A percentile compares a stretch with the other conserved stretches of the same genome.
Evolutionary conservation across 2,113 vertebrate genomes (phyloP).

Genomic region (Melanostigma gelatinosum): DNA sequence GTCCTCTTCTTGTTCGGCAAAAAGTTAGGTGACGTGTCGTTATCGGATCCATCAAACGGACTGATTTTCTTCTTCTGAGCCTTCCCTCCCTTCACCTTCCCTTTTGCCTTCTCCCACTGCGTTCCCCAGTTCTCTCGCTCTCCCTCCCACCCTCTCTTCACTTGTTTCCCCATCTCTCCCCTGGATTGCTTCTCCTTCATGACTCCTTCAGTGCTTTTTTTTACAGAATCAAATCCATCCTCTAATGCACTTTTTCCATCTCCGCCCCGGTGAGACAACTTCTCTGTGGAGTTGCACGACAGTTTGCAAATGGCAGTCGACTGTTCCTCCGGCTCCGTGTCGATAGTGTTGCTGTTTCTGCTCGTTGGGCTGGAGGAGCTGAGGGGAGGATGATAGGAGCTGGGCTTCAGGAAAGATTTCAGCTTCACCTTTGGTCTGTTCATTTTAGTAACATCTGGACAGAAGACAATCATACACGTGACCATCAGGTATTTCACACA

Average conservation of each 20-base stretch:
- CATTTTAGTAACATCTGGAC: not conserved
- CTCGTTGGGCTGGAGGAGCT: not conserved
- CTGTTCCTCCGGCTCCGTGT: not conserved
- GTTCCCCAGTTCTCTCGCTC: accelerated
- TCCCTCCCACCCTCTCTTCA: accelerated
- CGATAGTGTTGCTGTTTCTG: accelerated
- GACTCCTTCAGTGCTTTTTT: not conserved
- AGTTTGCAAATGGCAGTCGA: slow-evolving; percentile 2
- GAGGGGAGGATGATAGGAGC: not conserved
- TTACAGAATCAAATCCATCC: not conserved
- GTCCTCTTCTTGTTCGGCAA: slow-evolving; percentile 37
- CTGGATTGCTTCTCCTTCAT: not conserved
- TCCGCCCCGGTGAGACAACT: not conserved
- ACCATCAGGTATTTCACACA: not conserved
- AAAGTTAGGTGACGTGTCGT: slow-evolving; percentile 17
- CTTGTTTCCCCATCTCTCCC: not conserved
- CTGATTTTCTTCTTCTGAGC: slow-evolving; percentile 23
- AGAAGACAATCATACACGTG: not conserved
- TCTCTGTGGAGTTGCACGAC: accelerated
- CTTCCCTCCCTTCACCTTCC: not conserved
- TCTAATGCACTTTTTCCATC: not conserved
- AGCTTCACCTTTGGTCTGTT: slow-evolving; percentile 4
- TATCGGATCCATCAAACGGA: not conserved
- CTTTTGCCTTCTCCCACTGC: not conserved
- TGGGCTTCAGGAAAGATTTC: not conserved